Evolutionary conservation across 2,888 invertebrate species (phyloP).

Genomic region (Holacanthella duospinosa): DNA sequence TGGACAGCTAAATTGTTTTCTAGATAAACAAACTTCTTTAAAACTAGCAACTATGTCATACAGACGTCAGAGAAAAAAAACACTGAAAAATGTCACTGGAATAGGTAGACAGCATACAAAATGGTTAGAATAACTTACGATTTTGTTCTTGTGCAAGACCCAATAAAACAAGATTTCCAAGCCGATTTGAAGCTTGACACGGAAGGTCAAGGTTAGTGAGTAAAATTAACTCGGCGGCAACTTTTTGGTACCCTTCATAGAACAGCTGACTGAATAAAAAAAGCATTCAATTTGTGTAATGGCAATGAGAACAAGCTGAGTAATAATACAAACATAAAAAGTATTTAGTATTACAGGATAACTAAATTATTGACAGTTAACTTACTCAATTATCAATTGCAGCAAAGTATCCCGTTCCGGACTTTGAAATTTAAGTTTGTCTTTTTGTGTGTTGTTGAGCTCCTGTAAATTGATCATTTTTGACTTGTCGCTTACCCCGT

Average conservation of each 20-base stretch:
- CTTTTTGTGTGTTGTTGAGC: no score
- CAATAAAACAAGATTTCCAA: not conserved
- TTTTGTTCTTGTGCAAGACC: not conserved
- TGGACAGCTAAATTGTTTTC: no score
- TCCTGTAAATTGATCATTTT: not conserved
- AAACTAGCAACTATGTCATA: no score
- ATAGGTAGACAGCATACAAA: no score
- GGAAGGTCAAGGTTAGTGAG: not conserved
- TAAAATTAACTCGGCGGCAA: not conserved
- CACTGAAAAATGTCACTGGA: no score
- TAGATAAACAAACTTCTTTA: no score
- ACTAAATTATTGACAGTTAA: not conserved
- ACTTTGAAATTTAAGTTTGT: no score
- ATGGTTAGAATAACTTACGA: no score
- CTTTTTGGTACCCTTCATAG: not conserved
- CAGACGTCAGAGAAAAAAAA: no score
- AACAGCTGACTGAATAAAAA: not conserved
- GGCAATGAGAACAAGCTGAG: not conserved
- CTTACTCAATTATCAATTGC: not conserved
- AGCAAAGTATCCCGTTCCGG: not conserved
- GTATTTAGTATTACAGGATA: no score
- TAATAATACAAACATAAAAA: no score
- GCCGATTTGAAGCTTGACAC: not conserved
- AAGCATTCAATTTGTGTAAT: not conserved
- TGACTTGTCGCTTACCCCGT: not conserved